A percentile compares a stretch with the other conserved stretches of the same genome.
Evolutionary conservation across 2,113 vertebrate species (phyloP).

Genomic region (Scomber scombrus): DNA sequence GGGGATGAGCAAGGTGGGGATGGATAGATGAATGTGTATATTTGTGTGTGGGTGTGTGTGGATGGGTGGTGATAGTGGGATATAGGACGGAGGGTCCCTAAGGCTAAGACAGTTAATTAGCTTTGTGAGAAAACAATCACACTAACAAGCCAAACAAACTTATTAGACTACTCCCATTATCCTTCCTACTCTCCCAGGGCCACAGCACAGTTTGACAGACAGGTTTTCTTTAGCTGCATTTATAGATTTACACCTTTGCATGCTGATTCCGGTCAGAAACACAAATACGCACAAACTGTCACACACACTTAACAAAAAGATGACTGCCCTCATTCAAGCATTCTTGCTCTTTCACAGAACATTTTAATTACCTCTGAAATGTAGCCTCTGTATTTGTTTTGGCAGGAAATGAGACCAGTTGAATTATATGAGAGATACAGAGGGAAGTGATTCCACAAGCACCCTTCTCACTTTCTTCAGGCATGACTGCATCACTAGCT

Average conservation of each 20-base stretch:
- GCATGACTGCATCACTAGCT: conserved; percentile 75
- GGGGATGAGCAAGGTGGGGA: conserved; percentile 48
- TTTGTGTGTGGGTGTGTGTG: conserved; percentile 59
- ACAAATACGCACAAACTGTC: neutral
- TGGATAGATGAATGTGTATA: conserved; percentile 51
- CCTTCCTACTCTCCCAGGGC: conserved; percentile 58
- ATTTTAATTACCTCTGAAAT: conserved; percentile 57
- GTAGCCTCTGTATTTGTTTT: conserved; percentile 53
- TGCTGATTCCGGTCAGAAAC: conserved; percentile 10
- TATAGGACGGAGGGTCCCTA: conserved; percentile 76
- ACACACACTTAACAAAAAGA: conserved; percentile 22
- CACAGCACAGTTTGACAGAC: conserved; percentile 56
- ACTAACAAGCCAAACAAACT: conserved; percentile 85
- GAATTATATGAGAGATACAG: conserved; percentile 68
- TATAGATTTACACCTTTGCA: conserved; percentile 53
- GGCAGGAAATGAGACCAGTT: conserved; percentile 54
- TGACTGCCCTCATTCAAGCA: neutral
- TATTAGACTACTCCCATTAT: conserved; percentile 79
- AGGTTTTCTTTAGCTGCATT: conserved; percentile 34
- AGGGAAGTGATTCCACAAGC: conserved; percentile 67
- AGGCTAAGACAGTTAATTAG: conserved; percentile 83
- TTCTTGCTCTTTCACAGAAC: conserved; percentile 22
- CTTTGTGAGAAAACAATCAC: conserved; percentile 86
- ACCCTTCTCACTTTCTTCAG: conserved; percentile 68
- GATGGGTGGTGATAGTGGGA: conserved; percentile 61